These are phyloP conservation scores for Brachyhypopomus gauderio DNA, from an alignment of 2,113 vertebrate genomes.

Conservation along the genomic window DNA sequence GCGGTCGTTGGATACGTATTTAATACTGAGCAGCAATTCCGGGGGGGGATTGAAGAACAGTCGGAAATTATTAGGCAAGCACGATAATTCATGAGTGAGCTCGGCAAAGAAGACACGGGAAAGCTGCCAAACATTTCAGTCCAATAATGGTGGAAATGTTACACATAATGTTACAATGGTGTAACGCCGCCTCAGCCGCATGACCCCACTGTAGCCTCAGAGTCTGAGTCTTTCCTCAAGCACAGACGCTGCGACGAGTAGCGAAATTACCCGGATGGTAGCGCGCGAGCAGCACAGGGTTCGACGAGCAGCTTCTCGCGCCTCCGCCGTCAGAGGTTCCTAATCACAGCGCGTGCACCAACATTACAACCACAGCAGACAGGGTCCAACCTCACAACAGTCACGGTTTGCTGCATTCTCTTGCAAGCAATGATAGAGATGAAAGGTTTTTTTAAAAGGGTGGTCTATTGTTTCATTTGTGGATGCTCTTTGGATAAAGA, in stretches of 20 bases:
- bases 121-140: constrained; percentile 10
- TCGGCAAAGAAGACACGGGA: neutral
- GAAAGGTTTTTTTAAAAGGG: neutral
- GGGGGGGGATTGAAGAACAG: too few relatives aligned
- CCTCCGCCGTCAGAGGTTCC: constrained; percentile 68
- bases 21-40: neutral
- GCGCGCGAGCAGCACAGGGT: constrained; percentile 61
- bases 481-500: constrained; percentile 12
- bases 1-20: neutral
- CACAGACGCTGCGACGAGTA: constrained; percentile 65
- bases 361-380: constrained; percentile 64
- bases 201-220: constrained; percentile 62
- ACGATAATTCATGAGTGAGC: neutral
- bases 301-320: constrained; percentile 72
- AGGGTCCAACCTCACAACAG: too few relatives aligned
- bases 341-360: constrained; percentile 71
- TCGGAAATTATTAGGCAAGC: neutral
- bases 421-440: constrained; percentile 4
- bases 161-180: too few relatives aligned
- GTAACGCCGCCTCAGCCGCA: constrained; percentile 51
- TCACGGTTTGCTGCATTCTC: neutral
- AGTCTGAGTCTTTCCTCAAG: constrained; percentile 57
- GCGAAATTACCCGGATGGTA: constrained; percentile 60
- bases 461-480: neutral
- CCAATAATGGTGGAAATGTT: constrained; percentile 24